Conservation (phyloP, 2,113 vertebrate genomes). For the Tursiops truncatus region DNA sequence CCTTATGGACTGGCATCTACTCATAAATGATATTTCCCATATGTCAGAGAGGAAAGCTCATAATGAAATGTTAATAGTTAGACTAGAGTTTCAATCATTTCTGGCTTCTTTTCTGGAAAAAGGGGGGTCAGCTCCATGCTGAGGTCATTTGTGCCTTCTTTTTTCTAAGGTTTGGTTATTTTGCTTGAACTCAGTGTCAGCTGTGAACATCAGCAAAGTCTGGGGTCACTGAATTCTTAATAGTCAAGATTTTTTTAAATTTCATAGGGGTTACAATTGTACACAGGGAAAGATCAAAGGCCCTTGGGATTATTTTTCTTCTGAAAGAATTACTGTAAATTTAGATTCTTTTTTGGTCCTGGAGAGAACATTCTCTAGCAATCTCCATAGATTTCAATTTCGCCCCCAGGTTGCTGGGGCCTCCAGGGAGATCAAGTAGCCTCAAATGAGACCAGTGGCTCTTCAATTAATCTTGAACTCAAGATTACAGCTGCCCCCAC, state of each 20-base stretch:
- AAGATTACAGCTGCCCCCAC: background rate
- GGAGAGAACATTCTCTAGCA: constrained; percentile 1
- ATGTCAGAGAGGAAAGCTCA: constrained; percentile 43
- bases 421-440: constrained; percentile 18
- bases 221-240: constrained; percentile 12
- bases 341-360: constrained; percentile 27
- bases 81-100: constrained; percentile 43
- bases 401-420: background rate
- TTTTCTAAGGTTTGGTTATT: constrained; percentile 23
- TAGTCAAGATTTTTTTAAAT: background rate
- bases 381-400: constrained; percentile 26
- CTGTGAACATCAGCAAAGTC: background rate
- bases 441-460: background rate
- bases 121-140: background rate
- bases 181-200: background rate
- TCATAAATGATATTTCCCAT: constrained; percentile 54
- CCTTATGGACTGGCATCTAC: constrained; percentile 29
- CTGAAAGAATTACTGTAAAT: constrained; percentile 33
- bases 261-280: constrained; percentile 23
- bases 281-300: background rate
- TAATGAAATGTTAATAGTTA: constrained; percentile 33
- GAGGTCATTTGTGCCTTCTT: background rate
- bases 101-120: constrained; percentile 33
- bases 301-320: background rate
- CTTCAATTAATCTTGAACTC: background rate